Evolutionary conservation across 1,140 invertebrate genomes (phyloP).

Genomic region (Drosophila eugracilis): DNA sequence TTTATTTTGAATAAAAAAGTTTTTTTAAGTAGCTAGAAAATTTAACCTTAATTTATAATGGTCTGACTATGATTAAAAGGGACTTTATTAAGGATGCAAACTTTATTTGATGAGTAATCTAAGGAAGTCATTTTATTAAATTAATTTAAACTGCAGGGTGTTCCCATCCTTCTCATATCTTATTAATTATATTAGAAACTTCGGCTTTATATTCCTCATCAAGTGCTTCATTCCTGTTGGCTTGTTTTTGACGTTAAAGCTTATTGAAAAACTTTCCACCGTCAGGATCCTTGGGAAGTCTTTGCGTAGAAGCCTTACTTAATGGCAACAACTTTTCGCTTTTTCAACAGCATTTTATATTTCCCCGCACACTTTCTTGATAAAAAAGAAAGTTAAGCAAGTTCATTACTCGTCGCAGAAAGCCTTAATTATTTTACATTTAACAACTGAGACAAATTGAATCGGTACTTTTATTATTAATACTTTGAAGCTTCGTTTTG

Average conservation of each 20-base stretch:
- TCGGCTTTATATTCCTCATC: slow-evolving; percentile 3
- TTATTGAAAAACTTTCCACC: slow-evolving; percentile 71
- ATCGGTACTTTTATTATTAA: neutral
- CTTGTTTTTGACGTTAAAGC: slow-evolving; percentile 56
- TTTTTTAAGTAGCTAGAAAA: too few relatives aligned
- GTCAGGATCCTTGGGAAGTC: slow-evolving; percentile 13
- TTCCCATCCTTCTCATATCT: slow-evolving; percentile 3
- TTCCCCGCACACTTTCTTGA: slow-evolving; percentile 7
- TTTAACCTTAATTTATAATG: too few relatives aligned
- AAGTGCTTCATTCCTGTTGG: slow-evolving; percentile 5
- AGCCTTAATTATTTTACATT: slow-evolving; percentile 42
- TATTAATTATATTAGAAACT: slow-evolving; percentile 13
- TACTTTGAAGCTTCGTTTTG: neutral
- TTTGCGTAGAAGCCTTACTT: slow-evolving; percentile 30
- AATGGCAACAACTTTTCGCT: slow-evolving; percentile 61
- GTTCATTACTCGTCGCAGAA: slow-evolving; percentile 35
- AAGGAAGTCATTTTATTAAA: too few relatives aligned
- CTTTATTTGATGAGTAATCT: neutral
- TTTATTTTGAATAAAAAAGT: neutral
- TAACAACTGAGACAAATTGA: slow-evolving; percentile 23
- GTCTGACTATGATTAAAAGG: too few relatives aligned
- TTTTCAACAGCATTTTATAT: slow-evolving; percentile 47
- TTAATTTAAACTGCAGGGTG: too few relatives aligned
- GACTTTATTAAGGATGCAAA: too few relatives aligned
- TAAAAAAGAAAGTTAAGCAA: slow-evolving; percentile 40